Percentiles rank a stretch among this genome's conserved stretches.
Conservation (phyloP, 1,140 invertebrate species). For the Lanistes nyassanus region DNA sequence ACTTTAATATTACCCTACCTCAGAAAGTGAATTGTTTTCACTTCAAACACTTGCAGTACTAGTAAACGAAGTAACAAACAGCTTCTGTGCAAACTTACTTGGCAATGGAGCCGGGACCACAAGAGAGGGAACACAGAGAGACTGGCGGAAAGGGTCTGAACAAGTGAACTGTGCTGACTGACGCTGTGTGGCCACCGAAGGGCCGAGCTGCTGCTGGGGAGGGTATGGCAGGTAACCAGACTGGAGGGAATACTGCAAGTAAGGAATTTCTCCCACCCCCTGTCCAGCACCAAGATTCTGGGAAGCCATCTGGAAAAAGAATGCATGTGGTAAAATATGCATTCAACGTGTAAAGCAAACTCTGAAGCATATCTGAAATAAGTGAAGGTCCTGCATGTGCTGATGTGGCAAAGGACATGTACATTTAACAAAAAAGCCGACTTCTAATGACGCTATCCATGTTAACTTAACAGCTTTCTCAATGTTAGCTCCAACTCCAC, state of each 20-base stretch:
- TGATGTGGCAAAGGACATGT: too few relatives aligned
- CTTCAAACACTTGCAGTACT: too few relatives aligned
- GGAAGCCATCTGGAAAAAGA: slow-evolving; percentile 50
- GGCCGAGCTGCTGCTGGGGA: slow-evolving; percentile 55
- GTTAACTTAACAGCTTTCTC: too few relatives aligned
- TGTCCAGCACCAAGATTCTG: slow-evolving; percentile 49
- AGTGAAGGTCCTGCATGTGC: too few relatives aligned
- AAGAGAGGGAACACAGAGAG: slow-evolving; percentile 85
- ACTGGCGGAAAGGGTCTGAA: slow-evolving; percentile 69
- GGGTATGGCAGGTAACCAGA: slow-evolving; percentile 68
- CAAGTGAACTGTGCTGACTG: slow-evolving; percentile 75
- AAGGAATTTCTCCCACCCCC: slow-evolving; percentile 54
- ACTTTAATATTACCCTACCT: too few relatives aligned
- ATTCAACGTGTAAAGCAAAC: neutral
- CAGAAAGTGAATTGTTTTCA: too few relatives aligned
- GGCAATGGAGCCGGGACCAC: slow-evolving; percentile 58
- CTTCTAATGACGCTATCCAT: too few relatives aligned
- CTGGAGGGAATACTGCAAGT: slow-evolving; percentile 86
- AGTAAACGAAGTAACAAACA: too few relatives aligned
- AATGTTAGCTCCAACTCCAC: too few relatives aligned
- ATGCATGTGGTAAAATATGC: neutral
- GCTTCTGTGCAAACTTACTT: slow-evolving; percentile 37
- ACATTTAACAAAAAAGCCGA: too few relatives aligned
- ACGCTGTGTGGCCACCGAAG: slow-evolving; percentile 55
- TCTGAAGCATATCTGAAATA: too few relatives aligned